These are phyloP conservation scores for Tokudaia muenninki DNA, from an alignment of 2,797 vertebrate genomes.

Conservation along the genomic window DNA sequence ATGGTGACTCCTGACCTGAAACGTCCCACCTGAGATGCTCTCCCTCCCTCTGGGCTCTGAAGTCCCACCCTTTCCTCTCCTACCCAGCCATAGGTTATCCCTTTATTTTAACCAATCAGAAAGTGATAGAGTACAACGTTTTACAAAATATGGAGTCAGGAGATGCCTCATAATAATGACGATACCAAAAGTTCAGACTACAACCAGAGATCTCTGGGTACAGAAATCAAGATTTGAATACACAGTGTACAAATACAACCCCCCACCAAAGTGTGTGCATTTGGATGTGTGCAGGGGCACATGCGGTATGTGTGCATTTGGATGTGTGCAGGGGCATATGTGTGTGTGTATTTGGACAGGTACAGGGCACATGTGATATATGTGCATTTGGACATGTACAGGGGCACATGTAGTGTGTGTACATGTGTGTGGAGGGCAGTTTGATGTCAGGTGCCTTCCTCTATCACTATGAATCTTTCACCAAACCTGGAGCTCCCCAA, in stretches of 20 bases:
- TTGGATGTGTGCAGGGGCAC: no score
- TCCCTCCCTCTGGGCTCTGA: background rate
- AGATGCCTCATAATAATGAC: background rate
- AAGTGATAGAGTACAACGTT: background rate
- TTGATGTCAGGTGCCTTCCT: background rate
- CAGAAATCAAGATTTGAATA: background rate
- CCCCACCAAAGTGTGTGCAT: background rate
- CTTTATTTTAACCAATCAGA: background rate
- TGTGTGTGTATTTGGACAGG: background rate
- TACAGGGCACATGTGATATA: background rate
- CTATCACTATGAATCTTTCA: background rate
- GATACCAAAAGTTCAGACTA: background rate
- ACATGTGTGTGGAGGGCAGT: background rate
- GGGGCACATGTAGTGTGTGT: background rate
- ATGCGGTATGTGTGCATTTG: background rate
- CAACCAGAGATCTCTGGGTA: background rate
- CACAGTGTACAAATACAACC: background rate
- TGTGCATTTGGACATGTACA: background rate
- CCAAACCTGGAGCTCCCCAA: background rate
- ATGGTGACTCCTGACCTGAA: no score
- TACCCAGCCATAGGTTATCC: background rate
- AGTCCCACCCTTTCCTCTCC: background rate
- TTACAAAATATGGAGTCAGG: background rate
- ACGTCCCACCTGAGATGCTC: background rate
- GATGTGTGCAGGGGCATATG: background rate